phyloP scores from a whole-genome alignment of 2,888 invertebrate genomes.

The Dasysyrphus albostriatus region DNA sequence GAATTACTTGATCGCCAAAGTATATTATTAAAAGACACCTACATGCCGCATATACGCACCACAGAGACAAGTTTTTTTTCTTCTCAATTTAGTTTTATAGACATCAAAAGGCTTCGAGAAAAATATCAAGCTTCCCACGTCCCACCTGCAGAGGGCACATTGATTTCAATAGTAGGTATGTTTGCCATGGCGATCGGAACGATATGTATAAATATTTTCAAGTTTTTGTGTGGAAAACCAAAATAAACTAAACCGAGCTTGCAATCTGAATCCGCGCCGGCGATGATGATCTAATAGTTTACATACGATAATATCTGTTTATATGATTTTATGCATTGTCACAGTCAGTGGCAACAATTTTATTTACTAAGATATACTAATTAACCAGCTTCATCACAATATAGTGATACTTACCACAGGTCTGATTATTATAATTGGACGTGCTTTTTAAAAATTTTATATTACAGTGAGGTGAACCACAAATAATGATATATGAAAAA shows the following conservation, averaged over 20 bases:
- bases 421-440: slow-evolving; percentile 33
- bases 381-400: slow-evolving; percentile 33
- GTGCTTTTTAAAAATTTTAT: slow-evolving; percentile 5
- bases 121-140: slow-evolving; percentile 28
- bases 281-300: slow-evolving; percentile 45
- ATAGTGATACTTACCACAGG: slow-evolving; percentile 3
- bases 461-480: slow-evolving; percentile 12
- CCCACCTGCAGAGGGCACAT: slow-evolving; percentile 40
- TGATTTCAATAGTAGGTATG: background rate
- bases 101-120: background rate
- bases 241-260: slow-evolving; percentile 19
- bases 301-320: background rate
- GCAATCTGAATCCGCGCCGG: slow-evolving; percentile 24
- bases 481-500: background rate
- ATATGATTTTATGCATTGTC: background rate
- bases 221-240: background rate
- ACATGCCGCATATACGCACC: slow-evolving; percentile 45
- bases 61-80: slow-evolving; percentile 29
- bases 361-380: slow-evolving; percentile 25
- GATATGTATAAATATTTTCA: slow-evolving; percentile 5
- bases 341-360: slow-evolving; percentile 9
- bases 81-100: slow-evolving; percentile 12
- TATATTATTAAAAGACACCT: slow-evolving; percentile 57
- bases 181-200: background rate
- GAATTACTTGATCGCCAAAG: slow-evolving; percentile 60